Evolutionary conservation across 2,888 invertebrate genomes (phyloP), one percentile per base, ranked within the genome.

Genomic region (Halictus ligatus): DNA sequence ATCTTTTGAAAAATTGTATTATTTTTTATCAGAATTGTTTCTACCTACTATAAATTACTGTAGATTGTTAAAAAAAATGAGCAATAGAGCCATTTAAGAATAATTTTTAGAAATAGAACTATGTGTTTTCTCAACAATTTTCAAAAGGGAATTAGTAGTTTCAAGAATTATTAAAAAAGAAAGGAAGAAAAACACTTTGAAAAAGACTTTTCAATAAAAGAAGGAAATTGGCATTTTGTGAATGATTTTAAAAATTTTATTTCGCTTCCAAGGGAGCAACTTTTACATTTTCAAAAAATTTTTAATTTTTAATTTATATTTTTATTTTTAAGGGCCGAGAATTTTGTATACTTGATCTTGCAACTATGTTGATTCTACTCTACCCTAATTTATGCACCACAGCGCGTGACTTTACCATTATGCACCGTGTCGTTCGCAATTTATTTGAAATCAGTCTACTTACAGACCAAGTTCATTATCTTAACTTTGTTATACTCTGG

Each of bases 381-480:
- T 75, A 76, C 64, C 58, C 43, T 13, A 72, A 69, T 88, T 88
- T 87, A 84, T 80, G 88, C 84, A 85, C 76, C 82, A 73, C 48
- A 71, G 85, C 67, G 84, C 82, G 78, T 87, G 78, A 80, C 88
- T 84, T 77, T 18, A 50, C 74, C 75, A 88, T 88, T 87, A 76
- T 84, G 69, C 80, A 75, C 84, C 80, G 78, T 79, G 80, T 75
- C n/a, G 69, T 69, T 71, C 43, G 46, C 69, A 74, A 81, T 72
- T 78, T 64, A 79, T 79, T 84, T 74, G 73, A n/a, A 35, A n/a
- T 71, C 15, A 74, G 60, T 76, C 80, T 80, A 83, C 78, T 83
- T 83, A 74, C 60, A 75, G 54, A 21, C 29, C 64, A 21, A 7
- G 73, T 43, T 80, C 75, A 73, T 76, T 78, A 78, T 84, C 80